Conservation (phyloP, 2,888 invertebrate species). For the Lobophora halterata region DNA sequence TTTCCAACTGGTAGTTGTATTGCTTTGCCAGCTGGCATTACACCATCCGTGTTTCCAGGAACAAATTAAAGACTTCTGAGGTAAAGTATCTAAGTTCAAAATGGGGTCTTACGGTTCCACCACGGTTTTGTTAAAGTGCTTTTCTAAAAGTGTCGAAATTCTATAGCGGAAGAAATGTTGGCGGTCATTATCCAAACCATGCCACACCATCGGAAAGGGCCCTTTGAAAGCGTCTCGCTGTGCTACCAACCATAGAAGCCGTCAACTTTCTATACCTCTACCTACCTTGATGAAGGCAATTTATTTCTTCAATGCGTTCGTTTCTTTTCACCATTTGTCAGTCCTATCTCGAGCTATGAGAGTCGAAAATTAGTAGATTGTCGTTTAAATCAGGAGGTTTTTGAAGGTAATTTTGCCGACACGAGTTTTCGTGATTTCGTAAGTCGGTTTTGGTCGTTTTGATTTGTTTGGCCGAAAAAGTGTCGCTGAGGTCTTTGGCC, state of each 20-base stretch:
- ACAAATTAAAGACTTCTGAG: no score
- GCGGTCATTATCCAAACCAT: constrained; percentile 14
- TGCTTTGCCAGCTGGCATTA: constrained; percentile 20
- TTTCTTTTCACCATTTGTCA: constrained; percentile 9
- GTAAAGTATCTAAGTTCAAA: no score
- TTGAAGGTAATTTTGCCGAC: constrained; percentile 57
- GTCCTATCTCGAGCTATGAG: constrained; percentile 29
- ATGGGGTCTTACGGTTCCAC: no score
- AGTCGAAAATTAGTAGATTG: constrained; percentile 28
- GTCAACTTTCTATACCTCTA: constrained; percentile 57
- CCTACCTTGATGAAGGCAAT: constrained; percentile 55
- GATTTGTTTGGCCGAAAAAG: constrained; percentile 55
- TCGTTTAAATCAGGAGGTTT: constrained; percentile 14
- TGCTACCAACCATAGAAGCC: constrained; percentile 47
- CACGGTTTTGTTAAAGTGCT: no score
- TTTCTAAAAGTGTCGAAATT: no score
- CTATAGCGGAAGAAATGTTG: constrained; percentile 1
- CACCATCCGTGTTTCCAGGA: neutral
- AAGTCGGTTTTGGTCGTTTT: constrained; percentile 54
- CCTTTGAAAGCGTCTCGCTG: constrained; percentile 45
- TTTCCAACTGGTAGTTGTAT: constrained; percentile 10
- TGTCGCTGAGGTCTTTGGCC: constrained; percentile 58
- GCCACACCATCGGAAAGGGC: constrained; percentile 24
- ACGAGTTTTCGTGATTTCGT: constrained; percentile 70
- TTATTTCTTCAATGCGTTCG: constrained; percentile 41